These are phyloP conservation scores for Otocyon megalotis DNA, from an alignment of 2,113 vertebrate genomes.

Conservation along the genomic window DNA sequence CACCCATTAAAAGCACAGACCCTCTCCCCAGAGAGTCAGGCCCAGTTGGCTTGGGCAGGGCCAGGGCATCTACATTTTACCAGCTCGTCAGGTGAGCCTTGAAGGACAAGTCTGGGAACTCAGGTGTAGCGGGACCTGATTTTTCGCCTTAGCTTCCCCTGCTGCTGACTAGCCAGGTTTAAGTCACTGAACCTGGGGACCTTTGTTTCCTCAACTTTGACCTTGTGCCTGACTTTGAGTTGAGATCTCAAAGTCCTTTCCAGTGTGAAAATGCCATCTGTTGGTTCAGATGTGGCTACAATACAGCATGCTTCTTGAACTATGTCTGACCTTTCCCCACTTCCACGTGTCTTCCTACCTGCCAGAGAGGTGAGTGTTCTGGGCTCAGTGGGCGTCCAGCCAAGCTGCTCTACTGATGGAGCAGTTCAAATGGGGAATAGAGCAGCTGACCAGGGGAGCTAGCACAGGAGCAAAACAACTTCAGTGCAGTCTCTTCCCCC, in stretches of 20 bases:
- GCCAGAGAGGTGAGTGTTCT: neutral
- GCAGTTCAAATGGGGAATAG: neutral
- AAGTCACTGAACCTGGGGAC: neutral
- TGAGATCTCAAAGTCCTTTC: neutral
- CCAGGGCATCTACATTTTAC: neutral
- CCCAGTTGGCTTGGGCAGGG: rapidly evolving
- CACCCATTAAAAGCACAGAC: neutral
- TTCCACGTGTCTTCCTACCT: neutral
- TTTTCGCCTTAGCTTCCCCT: neutral
- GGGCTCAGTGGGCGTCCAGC: neutral
- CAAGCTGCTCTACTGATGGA: neutral
- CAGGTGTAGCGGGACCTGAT: rapidly evolving
- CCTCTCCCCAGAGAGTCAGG: neutral
- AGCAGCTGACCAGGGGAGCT: neutral
- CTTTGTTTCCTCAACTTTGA: neutral
- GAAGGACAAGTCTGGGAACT: neutral
- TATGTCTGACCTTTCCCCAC: neutral
- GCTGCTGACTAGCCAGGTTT: too few species aligned
- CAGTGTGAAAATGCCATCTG: neutral
- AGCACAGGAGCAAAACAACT: neutral
- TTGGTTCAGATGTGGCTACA: neutral
- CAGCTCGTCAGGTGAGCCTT: neutral
- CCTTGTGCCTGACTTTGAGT: neutral
- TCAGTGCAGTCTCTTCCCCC: neutral
- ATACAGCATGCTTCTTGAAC: neutral